Percentiles rank a stretch among this genome's conserved stretches.
Evolutionary conservation across 2,113 vertebrate genomes (phyloP).

Genomic region (Panthera tigris): DNA sequence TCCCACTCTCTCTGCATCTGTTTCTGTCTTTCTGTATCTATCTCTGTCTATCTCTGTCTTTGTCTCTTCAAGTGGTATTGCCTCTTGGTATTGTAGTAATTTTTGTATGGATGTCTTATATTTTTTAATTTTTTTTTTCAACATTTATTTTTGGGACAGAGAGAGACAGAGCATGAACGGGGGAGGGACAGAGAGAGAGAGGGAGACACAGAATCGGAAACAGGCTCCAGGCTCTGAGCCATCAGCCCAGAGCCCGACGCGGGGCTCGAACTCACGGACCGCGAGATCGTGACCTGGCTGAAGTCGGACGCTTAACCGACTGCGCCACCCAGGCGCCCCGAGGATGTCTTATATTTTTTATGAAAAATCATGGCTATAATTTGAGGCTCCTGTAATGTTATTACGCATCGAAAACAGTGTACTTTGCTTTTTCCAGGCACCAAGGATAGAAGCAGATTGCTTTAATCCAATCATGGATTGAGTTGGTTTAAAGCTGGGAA

Average conservation of each 20-base stretch:
- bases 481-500: background rate
- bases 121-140: background rate
- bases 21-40: background rate
- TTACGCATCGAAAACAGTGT: background rate
- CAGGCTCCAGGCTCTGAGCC: no score
- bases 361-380: background rate
- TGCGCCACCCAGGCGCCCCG: no score
- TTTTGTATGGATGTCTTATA: background rate
- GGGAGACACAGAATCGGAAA: no score
- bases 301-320: no score
- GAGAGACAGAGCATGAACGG: no score
- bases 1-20: background rate
- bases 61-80: background rate
- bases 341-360: background rate
- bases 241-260: no score
- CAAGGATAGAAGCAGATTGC: background rate
- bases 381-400: background rate
- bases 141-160: no score
- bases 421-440: background rate
- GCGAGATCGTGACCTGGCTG: no score
- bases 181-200: no score
- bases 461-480: background rate
- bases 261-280: no score
- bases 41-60: no score
- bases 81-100: background rate